phyloP scores from a whole-genome alignment of 2,113 vertebrate species.

The Gallinago jamesoni region DNA sequence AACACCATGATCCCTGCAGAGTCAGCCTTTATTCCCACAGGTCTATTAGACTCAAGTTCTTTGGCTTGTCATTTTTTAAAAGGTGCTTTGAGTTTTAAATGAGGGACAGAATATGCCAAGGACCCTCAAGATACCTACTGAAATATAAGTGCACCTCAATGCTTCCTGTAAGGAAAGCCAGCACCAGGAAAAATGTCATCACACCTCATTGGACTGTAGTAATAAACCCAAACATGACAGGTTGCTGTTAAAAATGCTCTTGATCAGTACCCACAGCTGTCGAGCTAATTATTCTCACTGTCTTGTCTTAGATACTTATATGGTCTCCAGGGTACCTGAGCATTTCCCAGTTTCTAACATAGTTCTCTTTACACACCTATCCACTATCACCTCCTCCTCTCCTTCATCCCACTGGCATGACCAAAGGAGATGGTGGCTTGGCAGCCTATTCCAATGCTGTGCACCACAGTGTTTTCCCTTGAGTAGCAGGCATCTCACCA shows the following conservation, averaged over 20 bases:
- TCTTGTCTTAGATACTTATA: conserved; percentile 11
- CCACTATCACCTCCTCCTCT: neutral
- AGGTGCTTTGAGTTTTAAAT: conserved; percentile 25
- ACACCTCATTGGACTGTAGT: conserved; percentile 29
- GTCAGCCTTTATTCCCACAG: conserved; percentile 1
- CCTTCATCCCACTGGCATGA: neutral
- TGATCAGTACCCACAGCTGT: conserved; percentile 24
- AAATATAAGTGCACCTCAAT: neutral
- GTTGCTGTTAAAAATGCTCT: conserved; percentile 6
- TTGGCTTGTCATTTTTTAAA: neutral
- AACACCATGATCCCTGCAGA: neutral
- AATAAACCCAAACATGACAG: conserved; percentile 41
- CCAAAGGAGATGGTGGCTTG: neutral
- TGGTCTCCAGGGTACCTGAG: neutral
- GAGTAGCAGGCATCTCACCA: neutral
- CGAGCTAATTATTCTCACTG: conserved; percentile 34
- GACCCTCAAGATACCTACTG: neutral
- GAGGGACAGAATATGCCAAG: neutral
- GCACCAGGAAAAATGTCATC: conserved; percentile 13
- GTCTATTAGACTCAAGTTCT: neutral
- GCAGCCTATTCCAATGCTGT: neutral
- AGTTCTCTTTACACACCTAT: neutral
- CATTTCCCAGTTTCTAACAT: neutral
- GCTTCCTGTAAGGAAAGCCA: conserved; percentile 7
- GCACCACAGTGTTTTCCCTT: neutral